Percentiles rank a stretch among this genome's conserved stretches.
Conservation (phyloP, 2,797 vertebrate genomes). For the Phylloscopus collybita region DNA sequence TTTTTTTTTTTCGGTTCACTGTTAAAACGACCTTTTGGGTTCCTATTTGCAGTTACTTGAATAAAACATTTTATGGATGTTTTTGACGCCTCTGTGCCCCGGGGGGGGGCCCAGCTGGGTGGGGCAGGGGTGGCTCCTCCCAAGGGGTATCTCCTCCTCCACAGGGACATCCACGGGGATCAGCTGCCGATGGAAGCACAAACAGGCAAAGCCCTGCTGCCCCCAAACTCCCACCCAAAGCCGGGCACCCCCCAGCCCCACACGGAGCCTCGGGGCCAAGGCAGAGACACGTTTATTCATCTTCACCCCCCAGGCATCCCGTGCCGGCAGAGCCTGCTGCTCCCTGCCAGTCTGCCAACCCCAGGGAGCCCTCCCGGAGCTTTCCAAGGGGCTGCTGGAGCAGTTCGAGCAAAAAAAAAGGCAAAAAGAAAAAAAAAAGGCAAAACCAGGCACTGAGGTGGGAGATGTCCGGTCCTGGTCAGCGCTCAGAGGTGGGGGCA, state of each 20-base stretch:
- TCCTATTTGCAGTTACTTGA: constrained; percentile 84
- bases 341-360: neutral
- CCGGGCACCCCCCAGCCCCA: neutral
- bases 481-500: neutral
- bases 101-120: rapidly evolving
- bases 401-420: neutral
- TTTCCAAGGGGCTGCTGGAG: neutral
- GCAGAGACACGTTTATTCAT: neutral
- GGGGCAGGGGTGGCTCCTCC: neutral
- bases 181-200: neutral
- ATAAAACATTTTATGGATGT: constrained; percentile 80
- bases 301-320: neutral
- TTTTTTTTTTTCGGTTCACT: constrained; percentile 15
- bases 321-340: neutral
- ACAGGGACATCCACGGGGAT: neutral
- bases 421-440: rapidly evolving
- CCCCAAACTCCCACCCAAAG: neutral
- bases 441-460: neutral
- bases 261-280: neutral
- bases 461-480: neutral
- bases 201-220: neutral
- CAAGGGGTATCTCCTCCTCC: neutral
- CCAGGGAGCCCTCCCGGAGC: rapidly evolving
- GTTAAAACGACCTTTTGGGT: constrained; percentile 68
- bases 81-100: neutral